Evolutionary conservation across 2,113 vertebrate genomes (phyloP).

Genomic region (Carassius gibelio): DNA sequence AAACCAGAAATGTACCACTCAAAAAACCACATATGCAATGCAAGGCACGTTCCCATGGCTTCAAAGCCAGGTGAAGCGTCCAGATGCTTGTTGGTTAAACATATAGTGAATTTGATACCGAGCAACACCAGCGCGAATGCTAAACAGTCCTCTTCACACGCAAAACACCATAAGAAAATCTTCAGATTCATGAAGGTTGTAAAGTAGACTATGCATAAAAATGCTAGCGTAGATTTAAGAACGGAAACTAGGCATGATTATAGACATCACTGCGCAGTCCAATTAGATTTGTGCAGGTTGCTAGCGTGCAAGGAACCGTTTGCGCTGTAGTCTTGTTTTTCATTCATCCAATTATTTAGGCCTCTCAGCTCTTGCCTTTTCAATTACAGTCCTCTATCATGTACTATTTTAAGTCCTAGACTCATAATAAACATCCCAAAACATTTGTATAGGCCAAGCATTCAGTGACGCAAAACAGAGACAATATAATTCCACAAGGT

Average conservation of each 20-base stretch:
- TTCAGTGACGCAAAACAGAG: background rate
- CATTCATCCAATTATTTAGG: background rate
- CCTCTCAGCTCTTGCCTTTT: background rate
- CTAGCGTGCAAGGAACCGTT: background rate
- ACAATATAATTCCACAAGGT: background rate
- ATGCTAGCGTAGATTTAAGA: background rate
- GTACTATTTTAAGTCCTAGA: background rate
- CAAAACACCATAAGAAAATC: slow-evolving; percentile 1
- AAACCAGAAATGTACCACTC: background rate
- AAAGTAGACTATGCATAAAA: slow-evolving; percentile 16
- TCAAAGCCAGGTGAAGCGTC: slow-evolving; percentile 17
- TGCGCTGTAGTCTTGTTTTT: background rate
- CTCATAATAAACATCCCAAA: background rate
- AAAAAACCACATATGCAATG: slow-evolving; percentile 7
- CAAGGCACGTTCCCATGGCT: slow-evolving; percentile 27
- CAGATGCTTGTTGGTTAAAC: slow-evolving; percentile 24
- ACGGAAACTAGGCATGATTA: slow-evolving; percentile 8
- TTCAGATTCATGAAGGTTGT: background rate
- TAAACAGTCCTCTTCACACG: slow-evolving; percentile 21
- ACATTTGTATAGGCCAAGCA: background rate
- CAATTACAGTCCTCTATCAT: background rate
- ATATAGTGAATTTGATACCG: slow-evolving; percentile 13
- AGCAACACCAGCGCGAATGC: slow-evolving; percentile 18
- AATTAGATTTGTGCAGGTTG: background rate
- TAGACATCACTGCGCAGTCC: background rate